phyloP scores from a whole-genome alignment of 1,140 invertebrate species.

The Drosophila prosaltans region DNA sequence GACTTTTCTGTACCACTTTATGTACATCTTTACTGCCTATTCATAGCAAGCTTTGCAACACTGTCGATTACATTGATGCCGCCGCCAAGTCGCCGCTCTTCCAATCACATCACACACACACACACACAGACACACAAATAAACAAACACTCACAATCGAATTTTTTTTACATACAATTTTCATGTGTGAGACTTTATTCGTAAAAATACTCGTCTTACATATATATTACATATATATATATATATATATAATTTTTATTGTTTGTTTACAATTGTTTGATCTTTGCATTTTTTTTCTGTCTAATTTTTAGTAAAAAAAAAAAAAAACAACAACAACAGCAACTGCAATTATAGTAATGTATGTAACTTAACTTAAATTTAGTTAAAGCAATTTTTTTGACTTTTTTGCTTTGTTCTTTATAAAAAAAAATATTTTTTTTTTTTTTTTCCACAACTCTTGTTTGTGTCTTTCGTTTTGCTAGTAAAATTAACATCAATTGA shows the following conservation, averaged over 20 bases:
- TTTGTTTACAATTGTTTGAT: slow-evolving; percentile 12
- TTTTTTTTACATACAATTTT: slow-evolving; percentile 23
- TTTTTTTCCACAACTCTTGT: slow-evolving; percentile 8
- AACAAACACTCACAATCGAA: slow-evolving; percentile 25
- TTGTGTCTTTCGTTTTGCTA: slow-evolving; percentile 42
- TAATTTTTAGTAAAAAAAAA: slow-evolving; percentile 55
- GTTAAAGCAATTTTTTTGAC: slow-evolving; percentile 65
- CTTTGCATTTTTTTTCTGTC: slow-evolving; percentile 24
- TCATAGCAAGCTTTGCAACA: slow-evolving; percentile 29
- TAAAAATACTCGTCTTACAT: slow-evolving; percentile 1
- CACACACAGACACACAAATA: slow-evolving; percentile 28
- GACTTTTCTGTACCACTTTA: slow-evolving; percentile 1
- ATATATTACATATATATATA: not conserved
- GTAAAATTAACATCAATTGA: slow-evolving; percentile 46
- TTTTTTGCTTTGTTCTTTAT: slow-evolving; percentile 5
- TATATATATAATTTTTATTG: not conserved
- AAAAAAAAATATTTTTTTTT: too few relatives aligned
- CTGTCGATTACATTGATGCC: slow-evolving; percentile 28
- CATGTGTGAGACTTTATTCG: slow-evolving; percentile 7
- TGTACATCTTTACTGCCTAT: slow-evolving; percentile 5
- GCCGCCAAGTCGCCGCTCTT: slow-evolving; percentile 52
- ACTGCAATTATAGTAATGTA: slow-evolving; percentile 26
- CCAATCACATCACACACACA: slow-evolving; percentile 35
- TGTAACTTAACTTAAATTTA: slow-evolving; percentile 57
- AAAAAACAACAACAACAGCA: slow-evolving; percentile 7